A percentile compares a stretch with the other conserved stretches of the same genome.
These are phyloP conservation scores for Epistrophe grossulariae DNA, from an alignment of 2,888 invertebrate genomes.

Conservation along the genomic window DNA sequence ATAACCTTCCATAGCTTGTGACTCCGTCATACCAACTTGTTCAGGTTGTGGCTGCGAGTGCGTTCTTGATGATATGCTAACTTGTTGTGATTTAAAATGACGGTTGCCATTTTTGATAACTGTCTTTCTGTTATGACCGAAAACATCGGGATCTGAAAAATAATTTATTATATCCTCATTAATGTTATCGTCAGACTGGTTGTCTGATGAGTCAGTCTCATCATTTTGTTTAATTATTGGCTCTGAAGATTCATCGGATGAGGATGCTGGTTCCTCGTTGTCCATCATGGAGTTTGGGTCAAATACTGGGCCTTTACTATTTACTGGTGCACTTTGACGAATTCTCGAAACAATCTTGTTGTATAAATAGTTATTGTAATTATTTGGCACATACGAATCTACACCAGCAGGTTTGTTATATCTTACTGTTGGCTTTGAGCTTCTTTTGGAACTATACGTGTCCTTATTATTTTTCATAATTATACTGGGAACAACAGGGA, in stretches of 20 bases:
- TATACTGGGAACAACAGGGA: background rate
- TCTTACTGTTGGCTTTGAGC: background rate
- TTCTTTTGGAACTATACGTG: background rate
- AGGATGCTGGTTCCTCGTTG: background rate
- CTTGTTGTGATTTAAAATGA: background rate
- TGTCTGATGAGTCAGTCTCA: background rate
- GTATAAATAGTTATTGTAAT: background rate
- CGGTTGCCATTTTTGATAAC: background rate
- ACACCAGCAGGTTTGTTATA: background rate
- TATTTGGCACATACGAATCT: constrained; percentile 2
- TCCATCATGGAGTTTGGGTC: background rate
- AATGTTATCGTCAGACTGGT: background rate
- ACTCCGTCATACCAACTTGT: too few species aligned
- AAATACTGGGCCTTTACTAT: background rate
- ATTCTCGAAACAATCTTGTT: background rate
- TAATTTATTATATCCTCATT: background rate
- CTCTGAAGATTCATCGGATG: background rate
- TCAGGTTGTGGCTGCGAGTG: too few species aligned
- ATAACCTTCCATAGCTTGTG: too few species aligned
- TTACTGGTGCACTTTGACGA: constrained; percentile 4
- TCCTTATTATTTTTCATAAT: background rate
- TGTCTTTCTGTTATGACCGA: background rate
- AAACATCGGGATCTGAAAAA: constrained; percentile 1
- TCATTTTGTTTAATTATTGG: background rate
- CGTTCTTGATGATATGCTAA: background rate